A percentile compares a stretch with the other conserved stretches of the same genome.
Conservation (phyloP, 2,888 invertebrate species). For the Hofmannophila pseudospretella region DNA sequence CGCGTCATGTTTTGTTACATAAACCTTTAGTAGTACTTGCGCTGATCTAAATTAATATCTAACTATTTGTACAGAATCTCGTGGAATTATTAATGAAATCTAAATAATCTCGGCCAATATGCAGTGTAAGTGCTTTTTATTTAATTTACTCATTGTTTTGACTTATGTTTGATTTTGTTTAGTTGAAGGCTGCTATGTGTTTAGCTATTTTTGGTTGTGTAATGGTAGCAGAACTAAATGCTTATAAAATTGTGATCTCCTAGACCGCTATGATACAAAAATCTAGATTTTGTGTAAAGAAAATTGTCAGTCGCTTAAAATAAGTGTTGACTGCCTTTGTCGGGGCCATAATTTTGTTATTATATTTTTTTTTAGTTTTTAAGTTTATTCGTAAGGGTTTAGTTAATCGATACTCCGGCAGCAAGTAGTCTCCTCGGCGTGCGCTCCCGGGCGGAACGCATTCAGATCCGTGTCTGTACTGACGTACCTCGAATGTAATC, state of each 20-base stretch:
- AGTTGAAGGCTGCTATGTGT: conserved; percentile 16
- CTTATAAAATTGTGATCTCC: conserved; percentile 1
- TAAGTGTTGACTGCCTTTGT: conserved; percentile 21
- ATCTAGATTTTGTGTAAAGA: conserved; percentile 1
- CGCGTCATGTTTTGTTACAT: conserved; percentile 18
- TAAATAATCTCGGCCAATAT: conserved; percentile 13
- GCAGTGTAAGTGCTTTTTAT: conserved; percentile 39
- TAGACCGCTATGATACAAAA: not conserved
- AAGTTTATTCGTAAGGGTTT: conserved; percentile 13
- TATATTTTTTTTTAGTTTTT: conserved; percentile 26
- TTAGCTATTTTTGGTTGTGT: conserved; percentile 4
- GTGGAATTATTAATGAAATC: conserved; percentile 2
- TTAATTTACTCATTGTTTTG: conserved; percentile 13
- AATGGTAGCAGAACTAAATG: no score
- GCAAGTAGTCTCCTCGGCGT: conserved; percentile 4
- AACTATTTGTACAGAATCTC: conserved; percentile 16
- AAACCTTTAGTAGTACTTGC: conserved; percentile 35
- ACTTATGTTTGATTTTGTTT: conserved; percentile 3
- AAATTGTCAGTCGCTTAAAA: conserved; percentile 7
- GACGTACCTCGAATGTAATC: conserved; percentile 54
- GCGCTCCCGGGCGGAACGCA: conserved; percentile 25
- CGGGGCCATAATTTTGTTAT: conserved; percentile 33
- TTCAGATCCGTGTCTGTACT: conserved; percentile 24
- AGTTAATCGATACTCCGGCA: conserved; percentile 3
- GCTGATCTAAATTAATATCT: conserved; percentile 37